Percentiles rank a stretch among this genome's conserved stretches.
These are phyloP conservation scores for Trichogramma pretiosum DNA, from an alignment of 1,140 invertebrate genomes.

Conservation along the genomic window DNA sequence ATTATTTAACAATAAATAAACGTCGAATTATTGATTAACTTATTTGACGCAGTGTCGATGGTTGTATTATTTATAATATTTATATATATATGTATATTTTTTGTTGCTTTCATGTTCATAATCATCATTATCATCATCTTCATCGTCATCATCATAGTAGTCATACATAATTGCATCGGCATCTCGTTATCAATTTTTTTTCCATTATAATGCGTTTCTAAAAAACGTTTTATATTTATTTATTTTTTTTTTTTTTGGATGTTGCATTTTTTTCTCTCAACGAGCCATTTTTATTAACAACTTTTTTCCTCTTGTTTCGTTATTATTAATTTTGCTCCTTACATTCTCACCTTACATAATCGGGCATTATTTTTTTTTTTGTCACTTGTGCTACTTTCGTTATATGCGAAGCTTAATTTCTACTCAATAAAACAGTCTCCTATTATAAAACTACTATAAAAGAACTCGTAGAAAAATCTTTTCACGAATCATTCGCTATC, in stretches of 20 bases:
- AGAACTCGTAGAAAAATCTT: slow-evolving; percentile 16
- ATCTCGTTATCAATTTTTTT: not conserved
- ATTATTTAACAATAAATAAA: slow-evolving; percentile 11
- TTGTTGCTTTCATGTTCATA: not conserved
- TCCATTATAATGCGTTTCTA: not conserved
- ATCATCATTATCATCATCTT: not conserved
- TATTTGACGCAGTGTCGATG: slow-evolving; percentile 6
- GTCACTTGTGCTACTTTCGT: slow-evolving; percentile 3
- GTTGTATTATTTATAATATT: not conserved
- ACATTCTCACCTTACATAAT: not conserved
- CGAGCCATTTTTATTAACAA: too few relatives aligned
- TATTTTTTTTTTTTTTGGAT: not conserved
- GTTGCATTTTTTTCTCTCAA: not conserved
- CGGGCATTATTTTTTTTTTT: not conserved
- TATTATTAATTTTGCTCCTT: not conserved
- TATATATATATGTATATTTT: slow-evolving; percentile 2
- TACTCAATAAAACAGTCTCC: slow-evolving; percentile 12
- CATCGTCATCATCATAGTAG: not conserved
- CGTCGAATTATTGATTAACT: slow-evolving; percentile 8
- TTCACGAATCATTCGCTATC: slow-evolving; percentile 10
- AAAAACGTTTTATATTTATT: not conserved
- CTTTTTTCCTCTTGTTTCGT: not conserved
- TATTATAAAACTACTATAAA: slow-evolving; percentile 16
- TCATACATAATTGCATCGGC: too few relatives aligned
- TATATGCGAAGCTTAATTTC: slow-evolving; percentile 13